A percentile compares a stretch with the other conserved stretches of the same genome.
phyloP scores from a whole-genome alignment of 1,140 invertebrate species.

The Chironomus striatipennis region DNA sequence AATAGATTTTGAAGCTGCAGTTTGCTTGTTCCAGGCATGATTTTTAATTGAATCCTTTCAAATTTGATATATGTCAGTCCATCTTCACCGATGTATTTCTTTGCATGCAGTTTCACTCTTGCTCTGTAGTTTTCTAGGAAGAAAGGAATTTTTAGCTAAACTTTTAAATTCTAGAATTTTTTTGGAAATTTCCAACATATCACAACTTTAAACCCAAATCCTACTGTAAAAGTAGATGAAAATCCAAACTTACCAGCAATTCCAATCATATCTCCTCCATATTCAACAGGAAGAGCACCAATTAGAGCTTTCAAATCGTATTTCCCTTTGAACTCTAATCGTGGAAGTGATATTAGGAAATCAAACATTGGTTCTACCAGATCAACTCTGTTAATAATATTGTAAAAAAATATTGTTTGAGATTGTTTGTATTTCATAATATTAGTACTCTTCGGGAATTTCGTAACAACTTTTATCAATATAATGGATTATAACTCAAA shows the following conservation, averaged over 20 bases:
- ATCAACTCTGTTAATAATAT: not conserved
- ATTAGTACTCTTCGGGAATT: too few species aligned
- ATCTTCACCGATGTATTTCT: not conserved
- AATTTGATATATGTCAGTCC: not conserved
- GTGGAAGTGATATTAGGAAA: not conserved
- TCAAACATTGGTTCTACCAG: not conserved
- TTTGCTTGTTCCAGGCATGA: not conserved
- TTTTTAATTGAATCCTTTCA: not conserved
- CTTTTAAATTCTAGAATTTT: too few species aligned
- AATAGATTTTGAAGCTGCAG: not conserved
- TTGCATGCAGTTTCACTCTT: not conserved
- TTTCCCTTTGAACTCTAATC: not conserved
- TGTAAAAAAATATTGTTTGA: not conserved
- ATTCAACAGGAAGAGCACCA: not conserved
- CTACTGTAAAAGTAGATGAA: too few species aligned
- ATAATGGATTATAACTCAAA: not conserved
- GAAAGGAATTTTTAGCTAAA: too few species aligned
- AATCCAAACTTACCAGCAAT: not conserved
- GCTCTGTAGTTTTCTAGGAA: slow-evolving; percentile 3
- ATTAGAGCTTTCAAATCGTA: not conserved
- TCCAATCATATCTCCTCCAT: not conserved
- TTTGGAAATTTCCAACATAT: too few species aligned
- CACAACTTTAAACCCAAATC: too few species aligned
- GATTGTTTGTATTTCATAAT: not conserved
- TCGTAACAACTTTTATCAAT: not conserved